These are phyloP conservation scores for Druon quercuslanigerum DNA, from an alignment of 1,140 invertebrate genomes.

Conservation along the genomic window DNA sequence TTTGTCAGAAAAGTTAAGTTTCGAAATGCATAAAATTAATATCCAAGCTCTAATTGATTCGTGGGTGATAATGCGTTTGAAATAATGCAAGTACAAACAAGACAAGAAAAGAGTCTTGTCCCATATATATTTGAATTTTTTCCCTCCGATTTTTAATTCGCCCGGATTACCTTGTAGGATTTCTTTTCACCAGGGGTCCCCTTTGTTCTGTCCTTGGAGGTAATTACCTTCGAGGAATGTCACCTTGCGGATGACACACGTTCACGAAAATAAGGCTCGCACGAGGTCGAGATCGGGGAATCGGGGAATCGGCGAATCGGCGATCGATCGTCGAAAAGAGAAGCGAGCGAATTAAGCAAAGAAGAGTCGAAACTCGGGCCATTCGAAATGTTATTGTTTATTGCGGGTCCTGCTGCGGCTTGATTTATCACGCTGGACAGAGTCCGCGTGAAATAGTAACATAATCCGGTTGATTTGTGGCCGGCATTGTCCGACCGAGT, in stretches of 20 bases:
- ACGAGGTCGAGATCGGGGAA: constrained; percentile 10
- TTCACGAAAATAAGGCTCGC: constrained; percentile 4
- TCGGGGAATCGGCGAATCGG: constrained; percentile 7
- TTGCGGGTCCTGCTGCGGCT: constrained; percentile 66
- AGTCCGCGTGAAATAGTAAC: constrained; percentile 72
- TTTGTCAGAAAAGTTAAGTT: neutral
- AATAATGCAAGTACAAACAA: constrained; percentile 11
- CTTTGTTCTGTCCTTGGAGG: constrained; percentile 21
- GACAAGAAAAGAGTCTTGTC: too few relatives aligned
- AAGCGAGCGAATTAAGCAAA: constrained; percentile 61
- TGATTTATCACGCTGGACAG: constrained; percentile 70
- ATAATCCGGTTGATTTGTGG: constrained; percentile 74
- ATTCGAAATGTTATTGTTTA: constrained; percentile 70
- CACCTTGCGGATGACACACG: constrained; percentile 28
- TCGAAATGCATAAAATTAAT: constrained; percentile 19
- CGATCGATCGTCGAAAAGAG: constrained; percentile 30
- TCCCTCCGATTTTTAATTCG: neutral
- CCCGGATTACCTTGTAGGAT: constrained; percentile 16
- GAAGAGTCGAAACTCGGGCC: constrained; percentile 59
- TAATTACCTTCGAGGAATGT: constrained; percentile 24
- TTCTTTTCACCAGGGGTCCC: constrained; percentile 21
- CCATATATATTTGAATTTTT: constrained; percentile 19
- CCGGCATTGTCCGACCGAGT: constrained; percentile 65
- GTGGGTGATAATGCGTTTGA: neutral
- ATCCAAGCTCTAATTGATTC: neutral